phyloP scores from a whole-genome alignment of 2,113 vertebrate genomes.

The Natator depressus region DNA sequence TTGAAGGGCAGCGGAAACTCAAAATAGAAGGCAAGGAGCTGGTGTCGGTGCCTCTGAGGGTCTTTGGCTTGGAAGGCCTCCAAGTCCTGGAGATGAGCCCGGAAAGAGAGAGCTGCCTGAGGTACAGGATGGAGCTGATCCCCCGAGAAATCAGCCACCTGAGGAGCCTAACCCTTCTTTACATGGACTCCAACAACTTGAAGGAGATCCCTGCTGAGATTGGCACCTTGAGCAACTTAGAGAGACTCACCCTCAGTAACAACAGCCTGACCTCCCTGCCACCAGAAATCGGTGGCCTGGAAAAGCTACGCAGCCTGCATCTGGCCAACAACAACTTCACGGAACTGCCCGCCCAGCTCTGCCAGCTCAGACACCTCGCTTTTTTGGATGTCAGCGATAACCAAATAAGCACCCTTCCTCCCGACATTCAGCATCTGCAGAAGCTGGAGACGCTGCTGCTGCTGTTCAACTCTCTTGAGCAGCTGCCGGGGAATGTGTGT shows the following conservation, averaged over 20 bases:
- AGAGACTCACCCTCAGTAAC: conserved; percentile 71
- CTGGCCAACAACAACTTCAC: conserved; percentile 69
- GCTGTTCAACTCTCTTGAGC: conserved; percentile 53
- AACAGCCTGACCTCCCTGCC: conserved; percentile 57
- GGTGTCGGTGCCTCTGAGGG: neutral
- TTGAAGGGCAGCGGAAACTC: conserved; percentile 52
- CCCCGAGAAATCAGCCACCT: conserved; percentile 49
- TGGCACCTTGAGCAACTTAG: conserved; percentile 47
- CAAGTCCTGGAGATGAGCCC: conserved; percentile 72
- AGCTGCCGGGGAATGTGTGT: conserved; percentile 49
- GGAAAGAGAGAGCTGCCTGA: conserved; percentile 64
- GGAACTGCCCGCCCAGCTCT: conserved; percentile 46
- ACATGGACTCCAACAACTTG: conserved; percentile 67
- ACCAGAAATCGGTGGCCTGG: conserved; percentile 43
- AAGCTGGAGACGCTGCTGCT: conserved; percentile 58
- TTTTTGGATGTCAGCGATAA: conserved; percentile 73
- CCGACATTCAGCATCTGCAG: conserved; percentile 41
- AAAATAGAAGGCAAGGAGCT: conserved; percentile 69
- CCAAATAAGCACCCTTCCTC: conserved; percentile 44
- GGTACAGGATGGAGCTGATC: conserved; percentile 52
- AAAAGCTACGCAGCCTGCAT: conserved; percentile 68
- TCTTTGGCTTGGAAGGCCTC: conserved; percentile 65
- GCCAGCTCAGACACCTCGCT: conserved; percentile 57
- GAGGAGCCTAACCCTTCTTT: conserved; percentile 61
- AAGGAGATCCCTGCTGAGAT: conserved; percentile 60